Percentiles rank a stretch among this genome's conserved stretches.
Evolutionary conservation across 2,888 invertebrate species (phyloP).

Genomic region (Punctoribates punctum): DNA sequence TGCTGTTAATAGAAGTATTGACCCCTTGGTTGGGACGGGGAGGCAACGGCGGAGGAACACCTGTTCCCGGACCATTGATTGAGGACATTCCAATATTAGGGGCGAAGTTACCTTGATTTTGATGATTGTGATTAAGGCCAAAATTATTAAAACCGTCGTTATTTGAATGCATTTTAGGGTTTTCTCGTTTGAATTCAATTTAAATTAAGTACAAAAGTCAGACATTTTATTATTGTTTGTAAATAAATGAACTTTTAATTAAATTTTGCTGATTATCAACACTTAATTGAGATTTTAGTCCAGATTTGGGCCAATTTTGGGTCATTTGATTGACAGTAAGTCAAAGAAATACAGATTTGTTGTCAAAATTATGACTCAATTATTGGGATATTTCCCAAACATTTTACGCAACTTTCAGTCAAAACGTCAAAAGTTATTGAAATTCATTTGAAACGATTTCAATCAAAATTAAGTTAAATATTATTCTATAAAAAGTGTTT

Average conservation of each 20-base stretch:
- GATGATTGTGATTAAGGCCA: neutral
- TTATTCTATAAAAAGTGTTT: no score
- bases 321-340: no score
- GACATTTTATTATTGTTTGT: neutral
- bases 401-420: no score
- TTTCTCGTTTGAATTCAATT: neutral
- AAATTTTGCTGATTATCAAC: no score
- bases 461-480: no score
- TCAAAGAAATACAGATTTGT: no score
- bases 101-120: neutral
- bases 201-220: neutral
- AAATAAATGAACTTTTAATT: neutral
- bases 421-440: no score
- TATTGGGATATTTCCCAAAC: no score
- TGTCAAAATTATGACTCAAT: no score
- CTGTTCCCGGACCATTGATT: neutral
- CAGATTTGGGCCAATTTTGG: no score
- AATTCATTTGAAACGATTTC: neutral
- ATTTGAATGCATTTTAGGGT: constrained; percentile 15
- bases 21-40: constrained; percentile 37
- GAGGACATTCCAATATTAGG: neutral
- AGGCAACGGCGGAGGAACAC: constrained; percentile 45
- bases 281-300: neutral
- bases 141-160: neutral
- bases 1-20: neutral